Evolutionary conservation across 2,113 vertebrate genomes (phyloP).

Genomic region (Plecturocebus donacophilus): DNA sequence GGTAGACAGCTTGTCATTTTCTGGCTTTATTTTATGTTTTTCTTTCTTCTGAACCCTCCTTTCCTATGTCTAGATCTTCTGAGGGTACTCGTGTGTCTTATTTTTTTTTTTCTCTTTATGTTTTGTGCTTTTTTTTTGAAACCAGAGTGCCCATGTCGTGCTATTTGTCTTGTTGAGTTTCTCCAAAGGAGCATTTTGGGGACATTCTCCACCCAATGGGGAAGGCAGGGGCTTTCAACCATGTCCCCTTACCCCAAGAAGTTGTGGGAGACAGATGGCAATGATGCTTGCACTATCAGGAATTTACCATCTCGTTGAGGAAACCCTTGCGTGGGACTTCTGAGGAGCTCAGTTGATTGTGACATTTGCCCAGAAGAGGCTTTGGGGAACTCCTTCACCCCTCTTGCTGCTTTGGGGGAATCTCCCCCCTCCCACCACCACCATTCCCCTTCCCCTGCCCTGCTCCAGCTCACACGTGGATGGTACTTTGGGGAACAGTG

Average conservation of each 20-base stretch:
- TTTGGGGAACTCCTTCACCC: constrained; percentile 44
- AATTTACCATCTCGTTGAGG: constrained; percentile 15
- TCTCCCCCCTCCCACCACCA: neutral
- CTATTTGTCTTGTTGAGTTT: constrained; percentile 59
- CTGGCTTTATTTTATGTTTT: constrained; percentile 42
- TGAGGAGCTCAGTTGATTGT: constrained; percentile 50
- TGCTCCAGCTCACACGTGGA: constrained; percentile 47
- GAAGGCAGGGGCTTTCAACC: neutral
- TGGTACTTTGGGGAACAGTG: constrained; percentile 53
- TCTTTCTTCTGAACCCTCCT: neutral
- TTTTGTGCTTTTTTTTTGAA: constrained; percentile 51
- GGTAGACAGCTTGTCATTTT: constrained; percentile 35
- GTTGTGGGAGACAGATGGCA: neutral
- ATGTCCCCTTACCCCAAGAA: neutral
- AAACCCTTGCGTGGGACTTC: constrained; percentile 51
- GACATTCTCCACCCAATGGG: constrained; percentile 2
- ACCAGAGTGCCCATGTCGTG: constrained; percentile 26
- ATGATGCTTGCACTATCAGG: constrained; percentile 18
- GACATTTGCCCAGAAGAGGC: constrained; percentile 41
- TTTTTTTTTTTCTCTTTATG: neutral
- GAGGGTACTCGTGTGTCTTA: neutral
- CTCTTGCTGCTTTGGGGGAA: constrained; percentile 63
- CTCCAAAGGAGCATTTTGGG: constrained; percentile 63
- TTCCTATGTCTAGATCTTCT: constrained; percentile 15
- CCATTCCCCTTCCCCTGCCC: neutral